Evolutionary conservation across 1,140 invertebrate species (phyloP).

Genomic region (Maniola jurtina): DNA sequence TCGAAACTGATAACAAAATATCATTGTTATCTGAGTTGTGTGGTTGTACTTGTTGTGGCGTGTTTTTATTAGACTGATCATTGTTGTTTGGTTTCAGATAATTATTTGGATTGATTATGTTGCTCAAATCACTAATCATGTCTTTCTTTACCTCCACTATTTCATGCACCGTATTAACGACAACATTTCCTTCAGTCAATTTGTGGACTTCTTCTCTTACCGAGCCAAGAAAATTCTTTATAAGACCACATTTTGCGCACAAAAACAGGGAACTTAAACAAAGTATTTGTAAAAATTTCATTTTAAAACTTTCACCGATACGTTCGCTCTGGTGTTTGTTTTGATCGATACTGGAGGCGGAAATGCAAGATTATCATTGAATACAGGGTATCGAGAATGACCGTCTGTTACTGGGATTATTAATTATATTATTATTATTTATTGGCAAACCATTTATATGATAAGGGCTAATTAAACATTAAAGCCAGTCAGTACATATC

Average conservation of each 20-base stretch:
- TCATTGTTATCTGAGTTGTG: neutral
- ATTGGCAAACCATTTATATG: neutral
- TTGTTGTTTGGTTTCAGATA: neutral
- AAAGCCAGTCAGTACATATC: too few relatives aligned
- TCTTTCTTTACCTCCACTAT: slow-evolving; percentile 10
- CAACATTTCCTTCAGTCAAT: slow-evolving; percentile 7
- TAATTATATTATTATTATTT: neutral
- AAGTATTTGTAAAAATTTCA: slow-evolving; percentile 8
- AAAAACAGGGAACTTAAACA: slow-evolving; percentile 6
- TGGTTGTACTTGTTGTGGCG: neutral
- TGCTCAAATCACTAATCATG: slow-evolving; percentile 5
- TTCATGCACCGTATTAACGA: slow-evolving; percentile 4
- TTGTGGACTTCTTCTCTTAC: slow-evolving; percentile 12
- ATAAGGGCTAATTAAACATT: neutral
- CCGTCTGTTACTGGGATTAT: neutral
- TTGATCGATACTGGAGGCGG: neutral
- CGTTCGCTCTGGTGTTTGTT: slow-evolving; percentile 5
- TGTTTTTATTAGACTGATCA: neutral
- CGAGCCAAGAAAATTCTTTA: slow-evolving; percentile 15
- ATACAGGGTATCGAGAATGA: neutral
- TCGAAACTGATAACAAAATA: neutral
- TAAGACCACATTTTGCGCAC: slow-evolving; percentile 10
- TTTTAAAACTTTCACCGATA: neutral
- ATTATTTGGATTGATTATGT: slow-evolving; percentile 2
- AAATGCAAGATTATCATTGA: neutral